A percentile compares a stretch with the other conserved stretches of the same genome.
phyloP scores from a whole-genome alignment of 2,797 vertebrate species.

The Coranthus polyacanthus region DNA sequence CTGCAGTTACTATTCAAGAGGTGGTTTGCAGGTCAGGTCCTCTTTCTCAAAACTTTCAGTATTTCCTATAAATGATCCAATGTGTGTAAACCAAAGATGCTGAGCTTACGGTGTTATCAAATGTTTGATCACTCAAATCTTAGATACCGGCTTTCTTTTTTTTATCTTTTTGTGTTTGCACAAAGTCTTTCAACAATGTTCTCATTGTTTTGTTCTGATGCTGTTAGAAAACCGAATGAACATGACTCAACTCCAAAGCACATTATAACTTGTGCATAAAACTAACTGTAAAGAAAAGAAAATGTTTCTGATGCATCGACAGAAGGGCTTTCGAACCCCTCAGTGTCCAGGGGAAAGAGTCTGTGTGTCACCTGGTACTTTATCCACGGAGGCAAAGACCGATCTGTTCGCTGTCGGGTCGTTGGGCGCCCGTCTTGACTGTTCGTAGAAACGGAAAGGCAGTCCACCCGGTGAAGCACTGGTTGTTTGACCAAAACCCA shows the following conservation, averaged over 20 bases:
- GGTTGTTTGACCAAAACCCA: slow-evolving; percentile 91
- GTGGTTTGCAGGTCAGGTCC: not conserved
- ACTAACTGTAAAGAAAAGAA: too few relatives aligned
- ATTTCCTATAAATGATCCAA: not conserved
- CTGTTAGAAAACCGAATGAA: too few relatives aligned
- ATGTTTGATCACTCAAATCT: not conserved
- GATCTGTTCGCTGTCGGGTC: slow-evolving; percentile 91
- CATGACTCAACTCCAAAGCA: too few relatives aligned
- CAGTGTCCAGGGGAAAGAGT: not conserved
- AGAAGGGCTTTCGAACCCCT: too few relatives aligned
- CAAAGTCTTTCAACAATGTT: not conserved
- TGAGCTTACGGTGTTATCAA: not conserved
- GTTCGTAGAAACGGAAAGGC: slow-evolving; percentile 97
- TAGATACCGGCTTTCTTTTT: not conserved
- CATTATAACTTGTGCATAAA: too few relatives aligned
- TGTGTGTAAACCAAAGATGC: not conserved
- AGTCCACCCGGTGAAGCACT: slow-evolving; percentile 83
- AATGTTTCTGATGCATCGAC: too few relatives aligned
- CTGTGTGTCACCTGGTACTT: slow-evolving; percentile 92
- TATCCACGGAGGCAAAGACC: slow-evolving; percentile 94
- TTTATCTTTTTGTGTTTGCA: not conserved
- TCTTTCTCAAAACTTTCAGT: not conserved
- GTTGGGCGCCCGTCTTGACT: slow-evolving; percentile 90
- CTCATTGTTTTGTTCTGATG: too few relatives aligned
- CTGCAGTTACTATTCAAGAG: not conserved